These are phyloP conservation scores for Trachops cirrhosus DNA, from an alignment of 2,797 vertebrate species.

Conservation along the genomic window DNA sequence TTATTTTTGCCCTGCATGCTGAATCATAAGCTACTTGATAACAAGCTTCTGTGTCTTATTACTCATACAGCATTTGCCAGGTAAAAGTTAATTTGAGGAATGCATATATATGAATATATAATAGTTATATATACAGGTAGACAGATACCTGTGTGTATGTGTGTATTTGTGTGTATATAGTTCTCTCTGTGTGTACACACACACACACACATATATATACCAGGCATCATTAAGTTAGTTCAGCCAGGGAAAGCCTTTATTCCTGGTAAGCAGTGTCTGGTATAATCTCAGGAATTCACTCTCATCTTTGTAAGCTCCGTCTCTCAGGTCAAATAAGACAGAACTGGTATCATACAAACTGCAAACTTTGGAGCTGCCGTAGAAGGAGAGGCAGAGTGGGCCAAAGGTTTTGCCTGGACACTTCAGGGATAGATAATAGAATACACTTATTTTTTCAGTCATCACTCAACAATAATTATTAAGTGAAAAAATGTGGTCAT, in stretches of 20 bases:
- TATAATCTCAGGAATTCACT: neutral
- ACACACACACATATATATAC: neutral
- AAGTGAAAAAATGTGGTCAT: neutral
- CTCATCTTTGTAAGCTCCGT: neutral
- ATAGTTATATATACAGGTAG: neutral
- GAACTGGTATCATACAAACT: neutral
- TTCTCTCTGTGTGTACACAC: neutral
- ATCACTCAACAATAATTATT: neutral
- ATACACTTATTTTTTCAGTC: neutral
- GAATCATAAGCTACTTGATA: constrained; percentile 2
- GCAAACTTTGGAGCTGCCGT: neutral
- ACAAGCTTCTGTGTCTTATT: neutral
- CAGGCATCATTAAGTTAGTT: neutral
- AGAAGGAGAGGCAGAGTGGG: neutral
- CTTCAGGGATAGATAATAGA: neutral
- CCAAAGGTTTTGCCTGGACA: neutral
- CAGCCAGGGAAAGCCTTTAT: neutral
- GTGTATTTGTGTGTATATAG: neutral
- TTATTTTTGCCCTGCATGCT: neutral
- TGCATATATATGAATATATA: neutral
- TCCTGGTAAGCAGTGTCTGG: neutral
- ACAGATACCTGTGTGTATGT: neutral
- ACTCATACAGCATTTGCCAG: neutral
- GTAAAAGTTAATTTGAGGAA: neutral
- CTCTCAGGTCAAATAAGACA: neutral